phyloP scores from a whole-genome alignment of 2,113 vertebrate species.

The Vimba vimba region DNA sequence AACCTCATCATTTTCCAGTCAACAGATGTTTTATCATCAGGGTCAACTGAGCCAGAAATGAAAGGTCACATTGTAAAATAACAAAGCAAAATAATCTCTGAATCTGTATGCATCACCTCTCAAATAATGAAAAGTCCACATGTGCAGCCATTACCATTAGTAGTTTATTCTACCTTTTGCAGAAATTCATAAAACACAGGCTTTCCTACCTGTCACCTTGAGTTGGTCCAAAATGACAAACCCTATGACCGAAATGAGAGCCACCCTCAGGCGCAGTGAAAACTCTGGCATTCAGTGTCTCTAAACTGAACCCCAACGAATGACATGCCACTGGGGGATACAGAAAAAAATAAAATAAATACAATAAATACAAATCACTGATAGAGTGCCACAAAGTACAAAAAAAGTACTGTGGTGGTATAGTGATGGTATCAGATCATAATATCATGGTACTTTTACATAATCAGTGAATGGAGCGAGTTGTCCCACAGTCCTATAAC shows the following conservation, averaged over 20 bases:
- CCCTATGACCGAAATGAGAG: conserved; percentile 40
- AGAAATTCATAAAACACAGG: neutral
- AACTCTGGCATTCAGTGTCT: conserved; percentile 34
- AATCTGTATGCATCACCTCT: neutral
- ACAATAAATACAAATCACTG: too few relatives aligned
- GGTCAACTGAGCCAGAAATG: neutral
- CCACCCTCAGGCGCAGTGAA: neutral
- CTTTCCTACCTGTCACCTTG: conserved; percentile 38
- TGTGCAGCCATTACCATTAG: neutral
- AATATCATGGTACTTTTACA: too few relatives aligned
- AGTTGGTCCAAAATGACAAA: conserved; percentile 50
- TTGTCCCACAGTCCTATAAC: too few relatives aligned
- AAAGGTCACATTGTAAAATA: neutral
- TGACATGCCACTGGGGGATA: conserved; percentile 6
- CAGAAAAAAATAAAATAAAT: neutral
- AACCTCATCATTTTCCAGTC: neutral
- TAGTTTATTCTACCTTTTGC: neutral
- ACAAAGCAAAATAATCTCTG: neutral
- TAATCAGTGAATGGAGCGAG: too few relatives aligned
- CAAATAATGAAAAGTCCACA: neutral
- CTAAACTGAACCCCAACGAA: conserved; percentile 37
- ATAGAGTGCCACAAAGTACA: too few relatives aligned
- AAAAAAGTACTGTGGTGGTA: too few relatives aligned
- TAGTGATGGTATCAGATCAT: too few relatives aligned
- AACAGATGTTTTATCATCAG: neutral